Evolutionary conservation across 1,140 invertebrate species (phyloP).

Genomic region (Hycleus cichorii): DNA sequence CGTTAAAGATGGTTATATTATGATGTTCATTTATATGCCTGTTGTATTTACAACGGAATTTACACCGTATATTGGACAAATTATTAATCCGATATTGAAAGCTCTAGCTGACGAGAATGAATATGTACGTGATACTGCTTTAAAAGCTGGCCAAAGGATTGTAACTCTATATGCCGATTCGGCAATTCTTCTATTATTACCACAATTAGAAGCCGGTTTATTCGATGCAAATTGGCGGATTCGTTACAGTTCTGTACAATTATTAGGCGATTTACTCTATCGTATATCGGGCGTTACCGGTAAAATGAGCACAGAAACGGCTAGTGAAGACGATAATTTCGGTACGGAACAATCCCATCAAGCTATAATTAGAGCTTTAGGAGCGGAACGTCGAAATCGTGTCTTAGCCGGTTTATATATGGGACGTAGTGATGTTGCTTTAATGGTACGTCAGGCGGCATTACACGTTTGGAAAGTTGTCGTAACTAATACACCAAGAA

Average conservation of each 20-base stretch:
- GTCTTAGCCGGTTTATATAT: slow-evolving; percentile 96
- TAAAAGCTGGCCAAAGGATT: slow-evolving; percentile 94
- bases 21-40: slow-evolving; percentile 99
- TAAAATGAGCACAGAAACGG: slow-evolving; percentile 98
- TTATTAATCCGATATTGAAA: slow-evolving; percentile 96
- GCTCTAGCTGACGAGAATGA: slow-evolving; percentile 98
- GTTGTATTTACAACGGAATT: slow-evolving; percentile 93
- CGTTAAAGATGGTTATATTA: slow-evolving; percentile 98
- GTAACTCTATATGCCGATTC: slow-evolving; percentile 95
- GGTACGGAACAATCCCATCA: slow-evolving; percentile 94
- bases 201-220: slow-evolving; percentile 87
- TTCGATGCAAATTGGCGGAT: slow-evolving; percentile 99
- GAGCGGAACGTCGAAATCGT: slow-evolving; percentile 81
- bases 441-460: slow-evolving; percentile 95
- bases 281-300: slow-evolving; percentile 95
- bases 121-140: slow-evolving; percentile 93
- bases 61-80: slow-evolving; percentile 92
- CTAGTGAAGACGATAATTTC: slow-evolving; percentile 97
- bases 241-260: slow-evolving; percentile 89
- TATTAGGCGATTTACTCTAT: slow-evolving; percentile 94
- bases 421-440: slow-evolving; percentile 92
- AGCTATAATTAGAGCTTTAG: slow-evolving; percentile 83
- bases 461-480: slow-evolving; percentile 97
- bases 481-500: slow-evolving; percentile 93
- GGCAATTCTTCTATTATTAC: slow-evolving; percentile 86